Conservation (phyloP, 2,113 vertebrate species). For the Solea solea region DNA sequence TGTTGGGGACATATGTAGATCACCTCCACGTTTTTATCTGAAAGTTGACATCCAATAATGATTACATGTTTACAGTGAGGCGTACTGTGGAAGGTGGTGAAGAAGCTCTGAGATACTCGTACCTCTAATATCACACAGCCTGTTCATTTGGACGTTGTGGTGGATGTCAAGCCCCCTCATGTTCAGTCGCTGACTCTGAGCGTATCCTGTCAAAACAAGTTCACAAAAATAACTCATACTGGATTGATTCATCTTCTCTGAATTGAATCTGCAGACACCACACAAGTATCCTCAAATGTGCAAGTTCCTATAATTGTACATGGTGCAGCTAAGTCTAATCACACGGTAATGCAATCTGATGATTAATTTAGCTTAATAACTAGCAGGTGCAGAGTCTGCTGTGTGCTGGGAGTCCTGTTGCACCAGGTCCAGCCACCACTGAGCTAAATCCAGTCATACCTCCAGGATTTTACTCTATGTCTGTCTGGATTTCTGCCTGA, state of each 20-base stretch:
- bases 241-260: conserved; percentile 7
- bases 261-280: conserved; percentile 11
- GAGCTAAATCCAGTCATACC: conserved; percentile 62
- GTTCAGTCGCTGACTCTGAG: conserved; percentile 71
- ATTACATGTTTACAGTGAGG: neutral
- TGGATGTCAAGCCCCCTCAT: conserved; percentile 78
- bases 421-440: conserved; percentile 61
- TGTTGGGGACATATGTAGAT: conserved; percentile 88
- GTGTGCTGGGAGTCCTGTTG: conserved; percentile 56
- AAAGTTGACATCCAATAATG: conserved; percentile 31
- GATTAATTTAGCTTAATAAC: conserved; percentile 71
- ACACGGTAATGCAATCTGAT: conserved; percentile 43
- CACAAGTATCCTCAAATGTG: conserved; percentile 17
- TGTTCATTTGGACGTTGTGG: conserved; percentile 88
- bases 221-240: conserved; percentile 12
- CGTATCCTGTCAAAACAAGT: conserved; percentile 79
- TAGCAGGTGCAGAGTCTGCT: conserved; percentile 61
- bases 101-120: conserved; percentile 15
- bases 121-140: conserved; percentile 89
- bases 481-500: conserved; percentile 72
- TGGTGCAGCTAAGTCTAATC: conserved; percentile 48
- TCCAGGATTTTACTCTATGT: conserved; percentile 64
- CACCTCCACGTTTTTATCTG: conserved; percentile 90
- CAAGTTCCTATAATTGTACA: conserved; percentile 11
- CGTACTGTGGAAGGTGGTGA: neutral